phyloP scores from a whole-genome alignment of 2,797 vertebrate species.

The Peromyscus aztecus region DNA sequence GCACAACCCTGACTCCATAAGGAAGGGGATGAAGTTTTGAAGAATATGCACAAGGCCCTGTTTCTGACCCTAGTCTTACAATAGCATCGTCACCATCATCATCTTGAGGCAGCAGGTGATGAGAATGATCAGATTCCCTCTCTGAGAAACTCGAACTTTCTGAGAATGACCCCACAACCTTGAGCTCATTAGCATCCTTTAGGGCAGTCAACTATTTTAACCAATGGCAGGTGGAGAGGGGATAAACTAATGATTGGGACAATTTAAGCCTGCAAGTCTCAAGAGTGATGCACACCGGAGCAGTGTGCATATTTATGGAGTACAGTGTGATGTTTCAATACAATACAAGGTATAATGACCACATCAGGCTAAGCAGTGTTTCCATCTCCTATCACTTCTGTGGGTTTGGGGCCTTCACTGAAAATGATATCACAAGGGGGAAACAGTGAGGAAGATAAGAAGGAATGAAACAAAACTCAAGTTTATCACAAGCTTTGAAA shows the following conservation, averaged over 20 bases:
- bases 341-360: neutral
- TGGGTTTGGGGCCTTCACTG: neutral
- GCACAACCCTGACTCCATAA: neutral
- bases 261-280: neutral
- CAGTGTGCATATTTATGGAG: too few relatives aligned
- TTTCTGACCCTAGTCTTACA: neutral
- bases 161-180: neutral
- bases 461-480: neutral
- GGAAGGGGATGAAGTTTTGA: neutral
- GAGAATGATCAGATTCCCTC: neutral
- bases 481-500: neutral
- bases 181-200: neutral
- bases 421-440: neutral
- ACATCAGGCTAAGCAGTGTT: neutral
- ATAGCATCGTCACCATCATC: neutral
- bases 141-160: neutral
- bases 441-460: neutral
- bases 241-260: neutral
- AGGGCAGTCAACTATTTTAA: neutral
- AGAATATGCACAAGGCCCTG: neutral
- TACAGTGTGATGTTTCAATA: neutral
- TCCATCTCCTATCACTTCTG: neutral
- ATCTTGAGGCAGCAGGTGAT: neutral
- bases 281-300: neutral
- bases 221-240: neutral